Base-by-base conservation (phyloP, 2,113 vertebrate genomes). In the Paradoxurus hermaphroditus region DNA sequence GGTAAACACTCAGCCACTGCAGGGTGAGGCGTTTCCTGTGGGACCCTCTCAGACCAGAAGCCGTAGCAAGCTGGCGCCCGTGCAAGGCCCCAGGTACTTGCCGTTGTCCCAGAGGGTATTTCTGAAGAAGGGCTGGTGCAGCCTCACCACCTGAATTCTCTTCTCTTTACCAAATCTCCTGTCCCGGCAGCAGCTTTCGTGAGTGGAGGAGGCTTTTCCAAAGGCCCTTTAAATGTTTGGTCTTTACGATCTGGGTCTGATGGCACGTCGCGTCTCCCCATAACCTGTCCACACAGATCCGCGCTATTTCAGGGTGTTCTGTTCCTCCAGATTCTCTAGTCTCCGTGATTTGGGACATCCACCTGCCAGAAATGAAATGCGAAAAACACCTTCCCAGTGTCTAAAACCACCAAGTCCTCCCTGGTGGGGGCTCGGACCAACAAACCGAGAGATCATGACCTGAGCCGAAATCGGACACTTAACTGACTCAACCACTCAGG, bases 241-340 rank as follows among this genome's bases (percentile, higher is more conserved):
- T 72, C 70, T 90, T 39, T 31, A 13, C 36, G 13, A 19, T 31
- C 77, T 27, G 73, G 19, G 41, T 81, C 79, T 41, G 46, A 8
- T 18, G 44, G 82, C 27, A 1, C 7, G 1, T 4, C 27, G 49
- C 6, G 25, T 59, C 36, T 25, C 15, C 65, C 34, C 0, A 0
- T 34, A 7, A 7, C 36, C 23, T 59, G 27, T 44, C 29, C 10
- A 23, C 51, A 21, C 73, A 10, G 46, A 7, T 5, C n/a, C 39
- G 44, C 8, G 7, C 13, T 36, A 19, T 70, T 46, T 25, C 15
- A 2, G 31, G 4, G 56, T 16, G 2, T 4, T 5, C 13, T 7
- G 3, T 34, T 19, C 23, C 36, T 67, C 63, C 65, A 31, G 39
- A 23, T 31, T 90, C 72, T 27, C 36, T 29, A 16, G 16, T 78